Base-by-base conservation (phyloP, 2,888 invertebrate genomes). In the Eretmocerus hayati region DNA sequence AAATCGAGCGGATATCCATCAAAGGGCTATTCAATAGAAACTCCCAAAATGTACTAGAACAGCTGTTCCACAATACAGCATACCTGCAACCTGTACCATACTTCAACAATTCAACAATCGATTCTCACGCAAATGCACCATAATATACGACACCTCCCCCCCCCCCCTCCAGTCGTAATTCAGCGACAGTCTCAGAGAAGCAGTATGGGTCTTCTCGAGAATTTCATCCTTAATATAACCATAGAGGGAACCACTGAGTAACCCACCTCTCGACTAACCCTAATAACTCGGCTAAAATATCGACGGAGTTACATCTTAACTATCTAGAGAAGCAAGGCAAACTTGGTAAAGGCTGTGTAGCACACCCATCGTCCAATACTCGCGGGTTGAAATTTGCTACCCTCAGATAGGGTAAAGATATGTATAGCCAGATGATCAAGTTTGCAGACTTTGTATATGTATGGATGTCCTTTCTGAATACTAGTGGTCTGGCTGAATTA, bases 241-340 rank as follows among this genome's bases (percentile, higher is more conserved):
- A 4, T 13, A 15, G 15, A 6, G 6, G 31, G 41, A 26, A 37
- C 37, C 21, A 42, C 39, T 42, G 46, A 38, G 42, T 50, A 44
- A 44, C 44, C 37, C 11, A 11, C 8, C 23, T 26, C 30, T 30
- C 31, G 46, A 38, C 38, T 50, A 50, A 45, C 31, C 45, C 39
- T 45, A 45, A 45, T 45, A 50, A 46, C 35, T 31, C 26, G 41
- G 30, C 46, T 46, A 40, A 50, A 50, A 50, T 50, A 50, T 46
- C 50, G 50, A 43, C 40, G 21, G 46, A 39, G 46, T 46, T 50
- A 46, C 42, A 39, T 46, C 50, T 42, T 37, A 50, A 50, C 45
- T 50, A 46, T 46, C 49, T 42, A n/a, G 21, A 16, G 32, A 30
- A 37, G 32, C 26, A 45, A 41, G 13, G 30, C 6, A n/a, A 46